phyloP scores from a whole-genome alignment of 2,888 invertebrate genomes.

The Spilosoma lubricipeda region DNA sequence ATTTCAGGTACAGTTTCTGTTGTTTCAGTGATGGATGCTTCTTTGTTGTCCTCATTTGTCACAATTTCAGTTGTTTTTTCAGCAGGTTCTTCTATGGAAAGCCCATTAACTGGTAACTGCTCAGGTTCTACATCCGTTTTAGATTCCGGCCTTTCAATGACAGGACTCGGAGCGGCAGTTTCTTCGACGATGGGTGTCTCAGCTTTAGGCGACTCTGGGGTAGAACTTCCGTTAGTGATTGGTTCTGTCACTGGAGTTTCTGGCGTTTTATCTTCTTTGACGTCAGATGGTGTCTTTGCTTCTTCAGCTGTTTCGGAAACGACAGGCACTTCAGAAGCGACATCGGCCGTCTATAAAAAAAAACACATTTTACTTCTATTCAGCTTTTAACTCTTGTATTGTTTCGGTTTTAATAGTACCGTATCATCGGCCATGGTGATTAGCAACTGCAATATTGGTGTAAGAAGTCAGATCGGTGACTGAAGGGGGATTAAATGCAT shows the following conservation, averaged over 20 bases:
- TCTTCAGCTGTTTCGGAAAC: slow-evolving; percentile 69
- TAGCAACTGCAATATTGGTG: slow-evolving; percentile 46
- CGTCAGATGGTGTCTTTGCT: slow-evolving; percentile 66
- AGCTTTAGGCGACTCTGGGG: slow-evolving; percentile 75
- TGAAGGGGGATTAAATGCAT: slow-evolving; percentile 67
- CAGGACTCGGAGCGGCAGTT: slow-evolving; percentile 54
- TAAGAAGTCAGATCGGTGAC: slow-evolving; percentile 61
- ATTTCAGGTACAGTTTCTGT: slow-evolving; percentile 78
- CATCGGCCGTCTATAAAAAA: slow-evolving; percentile 74
- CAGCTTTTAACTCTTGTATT: background rate
- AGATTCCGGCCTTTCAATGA: slow-evolving; percentile 60
- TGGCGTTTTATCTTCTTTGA: slow-evolving; percentile 77
- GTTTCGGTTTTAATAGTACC: slow-evolving; percentile 51
- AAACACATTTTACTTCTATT: slow-evolving; percentile 21
- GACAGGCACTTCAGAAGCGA: slow-evolving; percentile 66
- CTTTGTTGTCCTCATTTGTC: slow-evolving; percentile 67
- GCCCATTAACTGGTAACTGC: slow-evolving; percentile 77
- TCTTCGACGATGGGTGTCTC: slow-evolving; percentile 53
- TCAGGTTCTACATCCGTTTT: slow-evolving; percentile 68
- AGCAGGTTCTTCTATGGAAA: slow-evolving; percentile 74
- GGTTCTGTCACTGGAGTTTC: slow-evolving; percentile 84
- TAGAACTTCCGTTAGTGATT: slow-evolving; percentile 79
- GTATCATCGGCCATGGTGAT: slow-evolving; percentile 72
- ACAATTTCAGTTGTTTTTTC: slow-evolving; percentile 61
- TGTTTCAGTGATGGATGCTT: slow-evolving; percentile 68